Conservation (phyloP, 2,797 vertebrate genomes). For the Acropternis orthonyx region DNA sequence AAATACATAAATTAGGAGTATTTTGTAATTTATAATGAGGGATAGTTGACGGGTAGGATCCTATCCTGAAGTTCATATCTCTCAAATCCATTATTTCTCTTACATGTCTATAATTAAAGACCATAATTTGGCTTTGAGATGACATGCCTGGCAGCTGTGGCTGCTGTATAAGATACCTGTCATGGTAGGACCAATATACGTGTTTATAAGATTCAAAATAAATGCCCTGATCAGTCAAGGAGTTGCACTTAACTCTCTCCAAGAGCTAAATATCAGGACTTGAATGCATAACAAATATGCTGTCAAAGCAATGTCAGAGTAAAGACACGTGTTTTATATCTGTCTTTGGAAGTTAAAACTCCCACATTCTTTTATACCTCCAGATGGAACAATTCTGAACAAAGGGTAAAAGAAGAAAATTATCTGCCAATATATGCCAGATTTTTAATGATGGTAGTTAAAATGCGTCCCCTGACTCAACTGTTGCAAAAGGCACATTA, state of each 20-base stretch:
- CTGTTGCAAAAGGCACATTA: not conserved
- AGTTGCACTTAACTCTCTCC: not conserved
- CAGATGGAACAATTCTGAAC: not conserved
- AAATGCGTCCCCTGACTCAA: not conserved
- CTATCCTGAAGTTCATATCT: not conserved
- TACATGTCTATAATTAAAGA: not conserved
- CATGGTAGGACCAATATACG: not conserved
- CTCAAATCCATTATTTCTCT: not conserved
- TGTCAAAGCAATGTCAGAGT: not conserved
- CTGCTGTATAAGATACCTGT: not conserved
- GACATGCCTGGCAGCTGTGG: not conserved
- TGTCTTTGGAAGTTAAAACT: not conserved
- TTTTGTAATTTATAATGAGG: not conserved
- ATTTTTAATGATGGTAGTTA: not conserved
- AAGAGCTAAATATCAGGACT: not conserved
- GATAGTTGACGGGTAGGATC: not conserved
- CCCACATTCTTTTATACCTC: not conserved
- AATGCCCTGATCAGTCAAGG: not conserved
- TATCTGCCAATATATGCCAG: not conserved
- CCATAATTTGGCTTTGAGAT: not conserved
- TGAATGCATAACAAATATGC: not conserved
- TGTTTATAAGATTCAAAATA: not conserved
- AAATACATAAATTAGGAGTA: not conserved
- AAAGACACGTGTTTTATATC: not conserved
- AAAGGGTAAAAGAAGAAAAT: not conserved